Percentiles rank a stretch among this genome's conserved stretches.
Evolutionary conservation across 2,888 invertebrate genomes (phyloP).

Genomic region (Prosopocoilus inquinatus): DNA sequence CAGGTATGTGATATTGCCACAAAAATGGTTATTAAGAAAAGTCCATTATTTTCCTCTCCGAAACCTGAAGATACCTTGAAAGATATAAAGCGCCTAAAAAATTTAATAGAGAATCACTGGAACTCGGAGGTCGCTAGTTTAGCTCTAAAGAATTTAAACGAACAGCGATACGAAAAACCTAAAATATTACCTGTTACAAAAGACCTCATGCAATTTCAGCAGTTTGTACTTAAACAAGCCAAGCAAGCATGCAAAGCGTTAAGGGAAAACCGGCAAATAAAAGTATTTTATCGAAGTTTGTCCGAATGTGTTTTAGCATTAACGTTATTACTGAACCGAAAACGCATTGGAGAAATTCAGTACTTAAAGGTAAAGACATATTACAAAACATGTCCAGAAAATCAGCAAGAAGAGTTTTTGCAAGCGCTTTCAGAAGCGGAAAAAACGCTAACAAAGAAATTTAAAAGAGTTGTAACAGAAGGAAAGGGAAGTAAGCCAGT

Average conservation of each 20-base stretch:
- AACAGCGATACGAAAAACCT: conserved; percentile 17
- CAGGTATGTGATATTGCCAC: conserved; percentile 25
- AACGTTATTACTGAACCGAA: conserved; percentile 23
- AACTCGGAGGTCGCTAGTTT: conserved; percentile 17
- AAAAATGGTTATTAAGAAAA: conserved; percentile 23
- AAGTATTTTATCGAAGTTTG: conserved; percentile 1
- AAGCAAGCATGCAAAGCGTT: conserved; percentile 2
- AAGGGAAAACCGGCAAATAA: not conserved
- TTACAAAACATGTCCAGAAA: conserved; percentile 1
- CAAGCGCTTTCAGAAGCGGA: conserved; percentile 20
- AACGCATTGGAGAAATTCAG: conserved; percentile 26
- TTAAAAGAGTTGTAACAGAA: conserved; percentile 26
- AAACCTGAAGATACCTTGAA: conserved; percentile 16
- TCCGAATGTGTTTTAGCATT: conserved; percentile 15
- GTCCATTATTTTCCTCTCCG: conserved; percentile 3
- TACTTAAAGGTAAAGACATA: conserved; percentile 17
- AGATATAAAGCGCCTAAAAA: conserved; percentile 15
- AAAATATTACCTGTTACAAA: conserved; percentile 18
- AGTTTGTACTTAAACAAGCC: conserved; percentile 16
- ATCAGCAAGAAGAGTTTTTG: conserved; percentile 21
- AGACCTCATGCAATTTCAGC: conserved; percentile 19
- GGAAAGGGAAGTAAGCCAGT: conserved; percentile 27
- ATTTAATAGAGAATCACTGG: conserved; percentile 16
- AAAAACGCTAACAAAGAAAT: conserved; percentile 22
- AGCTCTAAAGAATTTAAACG: conserved; percentile 17